These are phyloP conservation scores for Dinothrombium tinctorium DNA, from an alignment of 1,140 invertebrate genomes.

Conservation along the genomic window DNA sequence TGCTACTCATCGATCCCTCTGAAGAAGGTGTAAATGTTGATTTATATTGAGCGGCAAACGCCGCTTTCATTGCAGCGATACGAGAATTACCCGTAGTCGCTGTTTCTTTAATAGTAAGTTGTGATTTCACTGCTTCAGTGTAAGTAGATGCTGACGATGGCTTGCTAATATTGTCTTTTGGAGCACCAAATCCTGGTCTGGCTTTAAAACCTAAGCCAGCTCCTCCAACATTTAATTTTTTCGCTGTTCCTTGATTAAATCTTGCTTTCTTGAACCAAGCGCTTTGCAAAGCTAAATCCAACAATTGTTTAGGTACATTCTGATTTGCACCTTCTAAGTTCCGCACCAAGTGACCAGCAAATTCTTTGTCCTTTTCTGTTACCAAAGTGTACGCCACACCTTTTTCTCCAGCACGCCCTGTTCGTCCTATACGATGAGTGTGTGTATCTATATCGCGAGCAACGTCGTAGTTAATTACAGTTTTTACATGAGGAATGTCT, in stretches of 20 bases:
- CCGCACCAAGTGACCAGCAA: slow-evolving; percentile 79
- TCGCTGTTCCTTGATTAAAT: slow-evolving; percentile 60
- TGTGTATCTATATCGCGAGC: slow-evolving; percentile 96
- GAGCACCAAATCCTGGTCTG: slow-evolving; percentile 23
- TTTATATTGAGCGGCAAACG: slow-evolving; percentile 8
- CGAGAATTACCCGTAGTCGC: slow-evolving; percentile 1
- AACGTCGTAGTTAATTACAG: slow-evolving; percentile 91
- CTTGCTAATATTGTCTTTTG: slow-evolving; percentile 10
- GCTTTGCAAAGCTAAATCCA: slow-evolving; percentile 81
- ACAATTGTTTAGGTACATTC: slow-evolving; percentile 57
- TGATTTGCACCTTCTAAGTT: slow-evolving; percentile 89
- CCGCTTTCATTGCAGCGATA: slow-evolving; percentile 3
- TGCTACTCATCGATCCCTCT: slow-evolving; percentile 1
- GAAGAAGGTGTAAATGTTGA: slow-evolving; percentile 4
- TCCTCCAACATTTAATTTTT: slow-evolving; percentile 54
- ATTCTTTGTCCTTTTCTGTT: slow-evolving; percentile 79
- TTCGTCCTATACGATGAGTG: slow-evolving; percentile 87
- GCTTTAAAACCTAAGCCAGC: slow-evolving; percentile 56
- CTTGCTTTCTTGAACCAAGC: slow-evolving; percentile 80
- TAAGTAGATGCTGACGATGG: slow-evolving; percentile 13
- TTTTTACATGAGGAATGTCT: slow-evolving; percentile 90
- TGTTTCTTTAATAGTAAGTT: too few species aligned
- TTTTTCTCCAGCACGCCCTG: slow-evolving; percentile 53
- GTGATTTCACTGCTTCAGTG: background rate
- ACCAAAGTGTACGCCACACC: slow-evolving; percentile 80